These are phyloP conservation scores for Hyppa rectilinea DNA, from an alignment of 2,888 invertebrate species.

Conservation along the genomic window DNA sequence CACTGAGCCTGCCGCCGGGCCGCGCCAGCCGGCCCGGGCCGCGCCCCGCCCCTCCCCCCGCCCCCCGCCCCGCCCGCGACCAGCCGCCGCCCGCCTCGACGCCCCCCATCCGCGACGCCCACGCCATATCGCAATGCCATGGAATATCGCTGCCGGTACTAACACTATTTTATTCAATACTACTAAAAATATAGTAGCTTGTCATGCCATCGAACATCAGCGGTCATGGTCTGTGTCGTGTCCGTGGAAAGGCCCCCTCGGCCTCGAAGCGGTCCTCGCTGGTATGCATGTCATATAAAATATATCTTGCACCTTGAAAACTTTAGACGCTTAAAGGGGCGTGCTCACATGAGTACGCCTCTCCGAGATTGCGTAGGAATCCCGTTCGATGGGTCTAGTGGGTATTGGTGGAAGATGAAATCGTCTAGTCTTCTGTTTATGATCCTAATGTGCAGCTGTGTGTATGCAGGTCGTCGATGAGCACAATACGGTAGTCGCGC, in stretches of 20 bases:
- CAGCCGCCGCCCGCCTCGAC: constrained; percentile 83
- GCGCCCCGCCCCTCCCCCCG: constrained; percentile 65
- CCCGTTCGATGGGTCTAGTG: constrained; percentile 52
- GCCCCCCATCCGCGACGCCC: constrained; percentile 86
- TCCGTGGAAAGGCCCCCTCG: constrained; percentile 58
- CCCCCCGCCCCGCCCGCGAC: constrained; percentile 78
- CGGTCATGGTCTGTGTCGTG: constrained; percentile 68
- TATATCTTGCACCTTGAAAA: constrained; percentile 66
- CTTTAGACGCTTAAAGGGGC: constrained; percentile 74
- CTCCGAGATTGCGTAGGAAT: constrained; percentile 61
- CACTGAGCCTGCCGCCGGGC: constrained; percentile 32
- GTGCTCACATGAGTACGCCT: constrained; percentile 70
- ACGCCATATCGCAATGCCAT: constrained; percentile 89
- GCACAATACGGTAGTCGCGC: constrained; percentile 92
- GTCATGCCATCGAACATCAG: constrained; percentile 76
- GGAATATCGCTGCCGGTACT: constrained; percentile 91
- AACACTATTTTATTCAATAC: constrained; percentile 90
- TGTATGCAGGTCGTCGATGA: constrained; percentile 95
- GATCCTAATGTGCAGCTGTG: constrained; percentile 38
- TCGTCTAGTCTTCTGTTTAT: constrained; percentile 40
- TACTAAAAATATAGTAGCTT: constrained; percentile 85
- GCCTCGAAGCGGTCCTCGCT: constrained; percentile 70
- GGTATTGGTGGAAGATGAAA: constrained; percentile 57
- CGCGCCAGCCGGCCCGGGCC: constrained; percentile 64
- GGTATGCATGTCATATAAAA: constrained; percentile 77